Evolutionary conservation across 2,113 vertebrate genomes (phyloP), one percentile per base, ranked within the genome.

Genomic region (Pelusios castaneus): DNA sequence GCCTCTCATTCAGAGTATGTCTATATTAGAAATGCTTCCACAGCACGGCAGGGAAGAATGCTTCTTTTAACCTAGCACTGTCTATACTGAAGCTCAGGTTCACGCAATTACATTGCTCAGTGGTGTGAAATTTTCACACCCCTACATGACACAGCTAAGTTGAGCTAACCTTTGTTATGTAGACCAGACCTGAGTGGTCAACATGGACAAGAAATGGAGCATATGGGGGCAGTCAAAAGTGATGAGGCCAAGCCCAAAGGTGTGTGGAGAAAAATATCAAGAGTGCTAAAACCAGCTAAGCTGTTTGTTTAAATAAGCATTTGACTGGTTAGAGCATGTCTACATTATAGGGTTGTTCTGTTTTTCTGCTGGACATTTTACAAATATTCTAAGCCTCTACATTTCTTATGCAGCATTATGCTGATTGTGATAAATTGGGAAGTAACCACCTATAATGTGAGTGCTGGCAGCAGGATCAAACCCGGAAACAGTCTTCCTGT

Each of bases 401-500:
- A 56, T 90, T 87, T 41, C 56, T 56, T 3, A 56, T 87, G 86
- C 34, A 10, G 86, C 27, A 2, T 75, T 75, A 76, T 27, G 43
- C 22, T 31, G 79, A 10, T 3, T 49, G 10, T 70, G 80, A 88
- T 56, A 78, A 0, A 0, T n/a, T 11, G 87, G 5, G n/a, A 70
- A n/a, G 14, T 77, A 92, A 38, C 24, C 51, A 47, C 3, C 17
- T 43, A 0, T 41, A 34, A 2, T 51, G 9, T 31, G 81, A 89
- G 38, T 58, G 52, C 22, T 67, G 52, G n/a, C 89, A 88, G 47
- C 31, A 86, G 82, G 25, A 81, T 1, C 63, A 41, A 83, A 51
- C 73, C 77, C 86, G 47, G 81, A 90, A 73, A n/a, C 45, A 84
- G 22, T 75, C 78, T 77, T 89, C 58, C 80, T 93, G 93, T 87